Percentiles rank a stretch among this genome's conserved stretches.
Conservation (phyloP, 2,797 vertebrate genomes). For the Lacerta agilis region DNA sequence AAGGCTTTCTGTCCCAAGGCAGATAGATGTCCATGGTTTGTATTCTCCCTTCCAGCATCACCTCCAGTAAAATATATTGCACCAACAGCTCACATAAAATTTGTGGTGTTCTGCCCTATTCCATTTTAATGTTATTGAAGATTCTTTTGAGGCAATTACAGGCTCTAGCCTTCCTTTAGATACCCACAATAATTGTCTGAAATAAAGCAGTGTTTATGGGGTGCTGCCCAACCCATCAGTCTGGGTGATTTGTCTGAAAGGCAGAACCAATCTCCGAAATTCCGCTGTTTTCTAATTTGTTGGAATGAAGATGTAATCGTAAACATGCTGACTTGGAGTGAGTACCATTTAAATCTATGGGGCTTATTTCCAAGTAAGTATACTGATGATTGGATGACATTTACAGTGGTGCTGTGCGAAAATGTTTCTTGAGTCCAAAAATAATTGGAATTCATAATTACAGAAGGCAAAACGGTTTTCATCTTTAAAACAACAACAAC, state of each 20-base stretch:
- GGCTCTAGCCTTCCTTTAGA: background rate
- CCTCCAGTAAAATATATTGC: background rate
- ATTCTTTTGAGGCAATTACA: background rate
- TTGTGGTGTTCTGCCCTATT: background rate
- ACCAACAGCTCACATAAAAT: background rate
- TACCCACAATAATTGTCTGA: background rate
- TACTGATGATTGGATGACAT: background rate
- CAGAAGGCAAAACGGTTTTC: conserved; percentile 34
- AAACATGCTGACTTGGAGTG: background rate
- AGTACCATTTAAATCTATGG: background rate
- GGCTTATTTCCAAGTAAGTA: background rate
- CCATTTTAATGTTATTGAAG: background rate
- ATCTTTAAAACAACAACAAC: background rate
- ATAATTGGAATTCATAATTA: conserved; percentile 39
- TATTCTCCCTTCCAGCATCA: too few species aligned
- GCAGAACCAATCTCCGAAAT: conserved; percentile 43
- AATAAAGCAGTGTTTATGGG: conserved; percentile 32
- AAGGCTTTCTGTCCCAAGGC: background rate
- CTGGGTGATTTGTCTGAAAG: conserved; percentile 56
- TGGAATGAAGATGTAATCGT: background rate
- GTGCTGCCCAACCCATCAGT: conserved; percentile 55
- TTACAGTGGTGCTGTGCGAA: conserved; percentile 7
- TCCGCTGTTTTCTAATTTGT: conserved; percentile 35
- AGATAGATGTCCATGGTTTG: background rate
- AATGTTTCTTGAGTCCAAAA: background rate